Evolutionary conservation across 2,797 vertebrate species (phyloP).

Genomic region (Gobio occitaniae): DNA sequence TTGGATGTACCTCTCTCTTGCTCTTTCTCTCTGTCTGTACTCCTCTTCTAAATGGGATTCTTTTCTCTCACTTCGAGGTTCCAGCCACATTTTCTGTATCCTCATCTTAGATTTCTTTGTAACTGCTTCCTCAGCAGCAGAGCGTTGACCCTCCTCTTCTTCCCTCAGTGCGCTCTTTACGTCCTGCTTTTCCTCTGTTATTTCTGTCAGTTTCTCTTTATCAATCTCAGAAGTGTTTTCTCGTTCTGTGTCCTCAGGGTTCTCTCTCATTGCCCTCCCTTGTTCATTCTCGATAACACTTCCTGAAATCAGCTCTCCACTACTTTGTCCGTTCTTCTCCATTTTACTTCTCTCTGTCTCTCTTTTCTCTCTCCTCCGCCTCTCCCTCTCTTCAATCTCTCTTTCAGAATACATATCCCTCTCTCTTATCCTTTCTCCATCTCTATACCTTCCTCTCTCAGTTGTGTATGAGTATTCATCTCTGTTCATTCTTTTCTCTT

Average conservation of each 20-base stretch:
- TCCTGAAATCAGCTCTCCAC: slow-evolving; percentile 65
- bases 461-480: slow-evolving; percentile 23
- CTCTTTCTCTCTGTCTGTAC: slow-evolving; percentile 59
- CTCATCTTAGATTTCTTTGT: slow-evolving; percentile 48
- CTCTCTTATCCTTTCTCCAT: slow-evolving; percentile 13
- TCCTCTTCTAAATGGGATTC: slow-evolving; percentile 57
- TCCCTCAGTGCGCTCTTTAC: slow-evolving; percentile 5
- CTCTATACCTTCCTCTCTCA: slow-evolving; percentile 51
- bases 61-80: slow-evolving; percentile 70
- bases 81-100: slow-evolving; percentile 77
- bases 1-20: slow-evolving; percentile 45
- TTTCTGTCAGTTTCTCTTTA: slow-evolving; percentile 14
- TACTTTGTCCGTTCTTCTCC: slow-evolving; percentile 63
- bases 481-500: slow-evolving; percentile 29
- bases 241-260: slow-evolving; percentile 59
- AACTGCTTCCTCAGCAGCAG: slow-evolving; percentile 53
- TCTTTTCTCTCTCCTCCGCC: slow-evolving; percentile 48
- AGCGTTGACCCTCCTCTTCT: slow-evolving; percentile 49
- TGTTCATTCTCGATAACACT: slow-evolving; percentile 65
- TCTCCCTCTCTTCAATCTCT: slow-evolving; percentile 53
- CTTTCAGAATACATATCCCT: slow-evolving; percentile 45
- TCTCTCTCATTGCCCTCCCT: slow-evolving; percentile 50
- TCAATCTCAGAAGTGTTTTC: slow-evolving; percentile 54
- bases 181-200: slow-evolving; percentile 39
- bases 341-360: slow-evolving; percentile 49